phyloP scores from a whole-genome alignment of 2,113 vertebrate genomes.

The Erythrocercus mccallii region DNA sequence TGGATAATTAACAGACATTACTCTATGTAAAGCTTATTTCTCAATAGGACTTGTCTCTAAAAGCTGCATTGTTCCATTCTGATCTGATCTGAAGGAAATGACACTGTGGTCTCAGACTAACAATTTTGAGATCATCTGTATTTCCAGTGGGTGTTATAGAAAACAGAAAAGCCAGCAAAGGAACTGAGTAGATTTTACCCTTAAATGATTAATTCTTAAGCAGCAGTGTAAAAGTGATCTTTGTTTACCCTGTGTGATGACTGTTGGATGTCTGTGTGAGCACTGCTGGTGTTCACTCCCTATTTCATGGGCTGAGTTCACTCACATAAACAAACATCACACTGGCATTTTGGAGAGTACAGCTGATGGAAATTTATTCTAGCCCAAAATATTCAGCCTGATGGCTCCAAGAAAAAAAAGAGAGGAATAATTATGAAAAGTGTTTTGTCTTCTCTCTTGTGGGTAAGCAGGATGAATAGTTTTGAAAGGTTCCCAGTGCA shows the following conservation, averaged over 20 bases:
- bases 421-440: neutral
- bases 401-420: neutral
- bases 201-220: neutral
- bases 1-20: neutral
- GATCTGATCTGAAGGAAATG: neutral
- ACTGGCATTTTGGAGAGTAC: neutral
- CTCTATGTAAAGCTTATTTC: neutral
- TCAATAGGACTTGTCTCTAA: neutral
- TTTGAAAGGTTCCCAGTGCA: neutral
- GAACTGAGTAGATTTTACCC: neutral
- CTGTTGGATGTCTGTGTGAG: neutral
- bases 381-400: neutral
- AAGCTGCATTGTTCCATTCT: neutral
- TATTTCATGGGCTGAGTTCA: neutral
- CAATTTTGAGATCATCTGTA: neutral
- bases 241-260: neutral
- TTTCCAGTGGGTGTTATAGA: neutral
- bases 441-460: neutral
- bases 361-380: neutral
- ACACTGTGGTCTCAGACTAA: neutral
- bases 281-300: neutral
- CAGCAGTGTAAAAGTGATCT: neutral
- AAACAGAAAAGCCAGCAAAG: neutral
- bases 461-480: neutral
- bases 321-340: neutral